Evolutionary conservation across 2,113 vertebrate species (phyloP), one percentile per base, ranked within the genome.

Genomic region (Trichomycterus rosablanca): DNA sequence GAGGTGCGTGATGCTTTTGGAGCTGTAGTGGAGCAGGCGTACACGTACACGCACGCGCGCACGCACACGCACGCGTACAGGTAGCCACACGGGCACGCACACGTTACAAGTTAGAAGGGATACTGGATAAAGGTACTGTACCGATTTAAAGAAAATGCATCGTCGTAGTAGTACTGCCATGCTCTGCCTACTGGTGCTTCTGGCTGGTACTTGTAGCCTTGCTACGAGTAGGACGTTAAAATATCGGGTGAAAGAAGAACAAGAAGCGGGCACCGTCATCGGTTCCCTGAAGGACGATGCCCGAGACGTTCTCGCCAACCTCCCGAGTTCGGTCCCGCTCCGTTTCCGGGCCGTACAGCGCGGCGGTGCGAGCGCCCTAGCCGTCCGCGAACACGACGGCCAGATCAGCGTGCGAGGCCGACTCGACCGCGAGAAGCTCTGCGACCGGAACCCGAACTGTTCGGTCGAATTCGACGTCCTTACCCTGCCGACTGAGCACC

Each of bases 391-490:
- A 70, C 90, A 91, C 71, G 95, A 89, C 2, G 96, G 96, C 42
- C 93, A 97, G 59, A 93, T 99, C 78, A 93, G 91, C 86, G 86
- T 99, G 66, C 90, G 88, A 69, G 87, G 90, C 63, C 90, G 90
- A 69, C 93, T 99, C 30, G 96, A 99, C 79, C 89, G 96, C 1
- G 96, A 99, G n/a, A 92, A 93, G 76, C 91, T 99, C 34, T 99
- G 96, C 74, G 90, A 94, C 66, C 94, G 92, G 75, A 93, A 96
- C 75, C 87, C 90, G 3, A 96, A 97, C 87, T 99, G 95, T 28
- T 92, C 94, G 4, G 90, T 99, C 34, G 92, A 96, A 78, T 99
- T 98, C 58, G 94, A 99, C 52, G 95, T 99, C 74, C 89, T 99
- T 71, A 92, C 92, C 1, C 88, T 99, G 11, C 96, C 96, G 39